Base-by-base conservation (phyloP, 2,797 vertebrate genomes). In the Acestrorhynchus altus region DNA sequence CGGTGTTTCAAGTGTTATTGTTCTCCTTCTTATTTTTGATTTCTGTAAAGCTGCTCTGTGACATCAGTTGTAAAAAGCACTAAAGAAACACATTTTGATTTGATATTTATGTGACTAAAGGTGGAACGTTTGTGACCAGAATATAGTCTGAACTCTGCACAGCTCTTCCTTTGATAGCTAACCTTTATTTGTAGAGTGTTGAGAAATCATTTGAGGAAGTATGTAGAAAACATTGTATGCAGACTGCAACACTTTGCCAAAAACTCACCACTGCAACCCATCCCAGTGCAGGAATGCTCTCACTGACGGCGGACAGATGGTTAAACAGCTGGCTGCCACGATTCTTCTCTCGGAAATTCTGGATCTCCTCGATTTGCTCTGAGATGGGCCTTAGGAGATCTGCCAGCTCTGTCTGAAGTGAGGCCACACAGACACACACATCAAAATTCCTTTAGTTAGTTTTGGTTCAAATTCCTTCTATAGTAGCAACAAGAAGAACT, bases 261-360 rank as follows among this genome's bases (percentile, higher is more conserved):
- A n/a, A n/a, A 89, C 96, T 95, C 85, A 99, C 98, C 95, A 99
- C 95, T 11, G 98, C 92, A 84, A 99, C 95, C 98, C 98, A 99
- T 4, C 98, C 98, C 24, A 99, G 94, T 4, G 96, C 98, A 0
- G 97, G 94, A 85, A 99, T 96, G 91, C 97, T 99, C 87, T 99
- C 98, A 2, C 98, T 99, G 87, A 99, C 90, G 0, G 98, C 98
- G 0, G 98, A 99, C 57, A 99, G 94, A 85, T 99, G 98, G 88
- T 99, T 99, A 89, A 99, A 99, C 89, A 98, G 90, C 76, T 70
- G 65, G 86, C 97, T 98, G 52, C 97, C 96, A 10, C 98, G 95
- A 90, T 98, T 97, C 83, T 92, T 93, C 84, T 99, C 98, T 72
- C 98, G 90, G 92, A 98, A 99, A 70, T 81, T 95, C 85, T 99